These are phyloP conservation scores for Drosophila paramelanica DNA, from an alignment of 2,888 invertebrate species.

Conservation along the genomic window DNA sequence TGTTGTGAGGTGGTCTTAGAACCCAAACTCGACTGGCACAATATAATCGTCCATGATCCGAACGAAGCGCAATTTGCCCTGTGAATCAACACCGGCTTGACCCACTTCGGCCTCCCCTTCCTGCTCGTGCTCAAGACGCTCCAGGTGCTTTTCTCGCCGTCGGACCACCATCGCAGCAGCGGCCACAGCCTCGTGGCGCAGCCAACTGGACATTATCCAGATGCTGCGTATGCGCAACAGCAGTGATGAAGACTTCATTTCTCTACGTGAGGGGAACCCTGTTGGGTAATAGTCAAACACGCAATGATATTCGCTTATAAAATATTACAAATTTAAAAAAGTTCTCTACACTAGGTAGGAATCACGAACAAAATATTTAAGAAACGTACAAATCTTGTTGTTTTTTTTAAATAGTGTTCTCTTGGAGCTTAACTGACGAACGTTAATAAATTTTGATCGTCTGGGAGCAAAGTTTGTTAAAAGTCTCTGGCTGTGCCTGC, in stretches of 20 bases:
- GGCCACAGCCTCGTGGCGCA: conserved; percentile 63
- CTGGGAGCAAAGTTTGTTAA: neutral
- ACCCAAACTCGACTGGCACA: conserved; percentile 57
- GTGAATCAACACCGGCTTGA: conserved; percentile 40
- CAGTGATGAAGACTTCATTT: conserved; percentile 58
- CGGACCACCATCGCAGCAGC: conserved; percentile 62
- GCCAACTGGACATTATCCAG: conserved; percentile 62
- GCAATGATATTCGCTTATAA: neutral
- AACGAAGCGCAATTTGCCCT: conserved; percentile 49
- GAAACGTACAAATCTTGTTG: conserved; percentile 16
- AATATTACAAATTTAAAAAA: conserved; percentile 17
- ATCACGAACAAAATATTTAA: conserved; percentile 8
- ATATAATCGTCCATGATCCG: conserved; percentile 70
- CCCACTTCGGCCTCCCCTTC: conserved; percentile 20
- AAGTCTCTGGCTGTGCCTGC: conserved; percentile 11
- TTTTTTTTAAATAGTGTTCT: conserved; percentile 6
- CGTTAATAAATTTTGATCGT: conserved; percentile 7
- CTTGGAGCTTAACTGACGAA: conserved; percentile 12
- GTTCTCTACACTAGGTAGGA: neutral
- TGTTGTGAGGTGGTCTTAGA: conserved; percentile 15
- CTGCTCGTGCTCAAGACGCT: conserved; percentile 26
- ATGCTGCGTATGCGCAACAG: conserved; percentile 62
- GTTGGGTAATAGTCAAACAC: neutral
- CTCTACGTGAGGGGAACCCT: neutral
- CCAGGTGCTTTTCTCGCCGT: conserved; percentile 35